Evolutionary conservation across 1,140 invertebrate genomes (phyloP).

Genomic region (Phymorhynchus buccinoides): DNA sequence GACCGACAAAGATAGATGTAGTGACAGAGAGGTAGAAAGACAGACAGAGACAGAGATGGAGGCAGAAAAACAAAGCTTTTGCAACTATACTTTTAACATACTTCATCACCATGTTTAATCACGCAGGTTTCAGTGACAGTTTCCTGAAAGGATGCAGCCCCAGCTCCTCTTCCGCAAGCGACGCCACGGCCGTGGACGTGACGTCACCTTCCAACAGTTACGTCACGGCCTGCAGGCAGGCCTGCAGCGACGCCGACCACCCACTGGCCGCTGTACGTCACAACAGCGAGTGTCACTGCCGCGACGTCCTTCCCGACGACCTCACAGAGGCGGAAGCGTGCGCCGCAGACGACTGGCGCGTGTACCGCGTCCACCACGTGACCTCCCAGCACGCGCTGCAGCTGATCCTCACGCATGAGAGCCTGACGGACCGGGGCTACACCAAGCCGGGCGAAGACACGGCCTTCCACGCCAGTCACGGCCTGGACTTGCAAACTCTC

Average conservation of each 20-base stretch:
- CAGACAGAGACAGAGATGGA: neutral
- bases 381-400: neutral
- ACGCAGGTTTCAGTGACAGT: conserved; percentile 31
- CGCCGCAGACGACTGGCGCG: conserved; percentile 38
- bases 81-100: neutral
- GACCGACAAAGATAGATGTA: neutral
- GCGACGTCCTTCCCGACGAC: neutral
- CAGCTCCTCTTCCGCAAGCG: neutral
- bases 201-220: neutral
- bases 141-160: conserved; percentile 31
- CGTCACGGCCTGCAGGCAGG: conserved; percentile 32
- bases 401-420: conserved; percentile 38
- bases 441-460: conserved; percentile 64
- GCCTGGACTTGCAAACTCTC: conserved; percentile 43
- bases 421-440: conserved; percentile 48
- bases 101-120: neutral
- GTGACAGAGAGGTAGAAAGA: neutral
- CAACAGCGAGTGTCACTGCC: conserved; percentile 36
- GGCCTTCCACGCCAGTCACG: conserved; percentile 50
- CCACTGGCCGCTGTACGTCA: conserved; percentile 34
- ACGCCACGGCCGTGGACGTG: conserved; percentile 10
- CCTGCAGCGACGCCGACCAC: conserved; percentile 28
- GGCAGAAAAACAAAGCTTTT: neutral
- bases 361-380: conserved; percentile 46
- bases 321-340: neutral